Base-by-base conservation (phyloP, 2,888 invertebrate genomes). In the Tigriopus californicus region DNA sequence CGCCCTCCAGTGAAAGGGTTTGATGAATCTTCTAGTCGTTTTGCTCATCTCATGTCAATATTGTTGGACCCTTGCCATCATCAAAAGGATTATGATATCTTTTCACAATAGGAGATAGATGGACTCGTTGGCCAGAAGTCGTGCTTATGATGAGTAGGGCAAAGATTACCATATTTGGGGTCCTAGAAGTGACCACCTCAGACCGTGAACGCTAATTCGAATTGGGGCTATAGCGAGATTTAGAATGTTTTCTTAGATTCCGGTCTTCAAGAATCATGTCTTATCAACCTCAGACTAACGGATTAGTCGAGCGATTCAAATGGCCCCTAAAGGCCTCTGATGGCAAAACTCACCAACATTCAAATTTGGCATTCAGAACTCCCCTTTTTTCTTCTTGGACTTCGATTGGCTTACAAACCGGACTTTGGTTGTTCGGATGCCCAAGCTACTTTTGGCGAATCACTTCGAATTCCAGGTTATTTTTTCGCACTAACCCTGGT, bases 101-200 rank as follows among this genome's bases (percentile, higher is more conserved):
- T 18, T 41, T 60, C 1, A 60, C 59, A 2, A 40, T 40, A 5
- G 41, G 60, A 3, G 60, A 60, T 18, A n/a, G 59, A 11, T 60
- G 15, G 24, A 60, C 41, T n/a, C 11, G 60, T 13, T 60, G 53
- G 41, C 60, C 58, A 5, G 60, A 56, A 15, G 60, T 18, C 3
- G 22, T 41, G 12, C 59, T 41, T 18, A 20, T 60, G 41, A 5
- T 13, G 5, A 15, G 24, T n/a, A 58, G 41, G 11, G n/a, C 60
- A 4, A 71, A 70, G 54, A 6, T 54, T n/a, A n/a, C n/a, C n/a
- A 40, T 42, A 40, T 54, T 54, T 41, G 40, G 40, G 11, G 12
- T 40, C 15, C 40, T 40, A 4, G 22, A 18, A 18, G n/a, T n/a
- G 33, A 40, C 41, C 4, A 54, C 54, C 41, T 44, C n/a, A 6